Evolutionary conservation across 2,113 vertebrate genomes (phyloP), one percentile per base, ranked within the genome.

Genomic region (Chloebia gouldiae): DNA sequence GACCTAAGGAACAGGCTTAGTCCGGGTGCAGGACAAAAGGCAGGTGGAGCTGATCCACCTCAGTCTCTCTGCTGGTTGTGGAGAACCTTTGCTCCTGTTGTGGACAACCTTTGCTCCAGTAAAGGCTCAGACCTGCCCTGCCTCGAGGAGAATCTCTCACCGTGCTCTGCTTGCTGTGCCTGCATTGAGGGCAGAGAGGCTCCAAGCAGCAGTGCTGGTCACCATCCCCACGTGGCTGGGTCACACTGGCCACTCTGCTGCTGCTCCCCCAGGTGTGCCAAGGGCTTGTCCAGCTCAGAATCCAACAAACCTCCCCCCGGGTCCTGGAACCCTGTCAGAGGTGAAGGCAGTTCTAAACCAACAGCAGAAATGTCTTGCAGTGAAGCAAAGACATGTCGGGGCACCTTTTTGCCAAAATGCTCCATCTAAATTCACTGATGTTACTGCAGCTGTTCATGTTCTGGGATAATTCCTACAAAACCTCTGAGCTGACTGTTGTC

Each of bases 361-460:
- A 9, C 10, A 65, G 66, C 51, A 81, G 51, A 27, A 63, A 45
- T 8, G 1, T 49, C 60, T 19, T 63, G 54, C 45, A 28, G 13
- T 0, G 40, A 49, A 47, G 59, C 78, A 35, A 75, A 81, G 8
- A 3, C 35, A 37, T 63, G 64, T 51, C 56, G 35, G 72, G 88
- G n/a, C 77, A 24, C 35, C 15, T 33, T 37, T 83, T 9, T 10
- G 6, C 37, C 9, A 1, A 6, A 79, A 37, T 54, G 17, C 54
- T 63, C 25, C 19, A 3, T 3, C 30, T 60, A 65, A 65, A 3
- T 27, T 42, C 2, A 0, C 15, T 42, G n/a, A 1, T 18, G 2
- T 30, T 13, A 7, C 27, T 51, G 68, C 6, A 54, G 60, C 35
- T 13, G 2, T 59, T 53, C 28, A 2, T 28, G 56, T 66, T 9